Conservation (phyloP, 2,113 vertebrate genomes). For the Cettia cetti region DNA sequence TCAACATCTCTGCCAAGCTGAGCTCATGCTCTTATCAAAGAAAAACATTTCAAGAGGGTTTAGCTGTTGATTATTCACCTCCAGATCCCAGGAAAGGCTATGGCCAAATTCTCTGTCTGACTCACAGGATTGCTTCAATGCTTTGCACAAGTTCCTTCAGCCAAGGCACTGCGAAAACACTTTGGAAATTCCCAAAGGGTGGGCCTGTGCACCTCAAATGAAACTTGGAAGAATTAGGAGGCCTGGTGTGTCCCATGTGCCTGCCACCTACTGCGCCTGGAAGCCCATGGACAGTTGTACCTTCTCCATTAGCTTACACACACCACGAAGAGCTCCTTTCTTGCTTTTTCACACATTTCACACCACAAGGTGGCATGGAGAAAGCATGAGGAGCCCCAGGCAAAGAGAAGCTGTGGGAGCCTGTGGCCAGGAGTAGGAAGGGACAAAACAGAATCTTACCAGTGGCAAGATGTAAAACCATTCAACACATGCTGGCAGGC, state of each 20-base stretch:
- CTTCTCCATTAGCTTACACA: not conserved
- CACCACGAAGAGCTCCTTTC: not conserved
- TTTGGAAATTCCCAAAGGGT: not conserved
- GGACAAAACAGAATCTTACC: not conserved
- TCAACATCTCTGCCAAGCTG: not conserved
- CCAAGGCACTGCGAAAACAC: not conserved
- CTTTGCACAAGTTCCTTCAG: not conserved
- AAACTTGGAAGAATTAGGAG: not conserved
- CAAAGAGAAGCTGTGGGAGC: not conserved
- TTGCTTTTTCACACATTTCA: not conserved
- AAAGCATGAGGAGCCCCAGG: rapidly evolving
- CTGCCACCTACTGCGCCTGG: rapidly evolving
- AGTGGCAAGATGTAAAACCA: not conserved
- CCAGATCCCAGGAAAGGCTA: not conserved
- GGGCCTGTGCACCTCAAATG: rapidly evolving
- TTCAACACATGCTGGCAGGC: not conserved
- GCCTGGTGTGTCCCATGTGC: rapidly evolving
- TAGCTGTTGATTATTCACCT: not conserved
- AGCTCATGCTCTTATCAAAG: not conserved
- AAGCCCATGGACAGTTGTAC: rapidly evolving
- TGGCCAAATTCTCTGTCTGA: not conserved
- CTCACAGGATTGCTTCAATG: not conserved
- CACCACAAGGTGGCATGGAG: not conserved
- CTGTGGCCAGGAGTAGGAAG: rapidly evolving
- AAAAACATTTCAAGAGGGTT: not conserved